A percentile compares a stretch with the other conserved stretches of the same genome.
These are phyloP conservation scores for Lacerta viridis DNA, from an alignment of 2,797 vertebrate species.

Conservation along the genomic window DNA sequence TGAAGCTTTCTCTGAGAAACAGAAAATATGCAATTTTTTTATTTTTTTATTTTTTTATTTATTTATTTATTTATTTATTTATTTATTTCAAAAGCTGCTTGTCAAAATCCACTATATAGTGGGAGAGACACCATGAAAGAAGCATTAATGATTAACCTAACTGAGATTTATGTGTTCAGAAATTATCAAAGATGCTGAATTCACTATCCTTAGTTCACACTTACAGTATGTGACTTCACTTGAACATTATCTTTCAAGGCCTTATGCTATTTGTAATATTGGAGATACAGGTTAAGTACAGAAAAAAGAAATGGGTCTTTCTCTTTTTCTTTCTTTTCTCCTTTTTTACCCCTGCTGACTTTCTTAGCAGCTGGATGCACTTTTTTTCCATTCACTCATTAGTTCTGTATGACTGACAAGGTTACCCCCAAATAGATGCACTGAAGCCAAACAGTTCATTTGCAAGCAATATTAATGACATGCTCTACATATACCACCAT, in stretches of 20 bases:
- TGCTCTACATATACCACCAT: constrained; percentile 59
- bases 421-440: constrained; percentile 61
- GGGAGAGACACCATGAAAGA: background rate
- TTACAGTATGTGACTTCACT: constrained; percentile 32
- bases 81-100: too few species aligned
- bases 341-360: constrained; percentile 18
- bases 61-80: background rate
- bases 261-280: constrained; percentile 27
- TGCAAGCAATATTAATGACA: constrained; percentile 76
- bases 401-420: constrained; percentile 65
- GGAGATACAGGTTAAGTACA: constrained; percentile 3
- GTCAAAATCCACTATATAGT: too few species aligned
- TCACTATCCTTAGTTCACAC: constrained; percentile 48
- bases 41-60: background rate
- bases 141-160: background rate
- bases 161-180: background rate
- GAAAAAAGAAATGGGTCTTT: constrained; percentile 5
- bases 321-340: constrained; percentile 18
- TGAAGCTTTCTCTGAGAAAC: background rate
- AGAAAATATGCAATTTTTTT: background rate
- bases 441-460: constrained; percentile 65
- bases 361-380: constrained; percentile 59
- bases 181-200: constrained; percentile 36
- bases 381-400: constrained; percentile 68
- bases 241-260: constrained; percentile 48